These are phyloP conservation scores for Lathamus discolor DNA, from an alignment of 2,113 vertebrate genomes.

Conservation along the genomic window DNA sequence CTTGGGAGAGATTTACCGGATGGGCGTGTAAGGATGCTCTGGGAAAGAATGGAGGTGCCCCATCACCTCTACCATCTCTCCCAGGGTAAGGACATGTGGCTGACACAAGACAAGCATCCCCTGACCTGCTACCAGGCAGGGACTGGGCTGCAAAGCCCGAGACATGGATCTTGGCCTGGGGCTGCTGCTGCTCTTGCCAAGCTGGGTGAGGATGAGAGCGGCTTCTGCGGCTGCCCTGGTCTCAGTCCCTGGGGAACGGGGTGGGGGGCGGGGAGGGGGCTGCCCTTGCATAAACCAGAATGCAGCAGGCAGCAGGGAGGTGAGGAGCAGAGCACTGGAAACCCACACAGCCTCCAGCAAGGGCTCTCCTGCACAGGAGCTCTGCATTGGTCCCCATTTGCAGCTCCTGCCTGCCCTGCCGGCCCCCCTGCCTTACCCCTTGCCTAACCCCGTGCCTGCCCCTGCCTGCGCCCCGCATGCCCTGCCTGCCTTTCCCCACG, in stretches of 20 bases:
- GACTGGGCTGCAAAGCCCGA: background rate
- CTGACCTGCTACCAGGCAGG: background rate
- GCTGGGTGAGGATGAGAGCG: rapidly evolving
- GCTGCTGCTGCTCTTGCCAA: rapidly evolving
- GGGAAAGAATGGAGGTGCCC: background rate
- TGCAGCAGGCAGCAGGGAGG: background rate
- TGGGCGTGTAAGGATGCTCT: background rate
- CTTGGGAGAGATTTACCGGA: background rate
- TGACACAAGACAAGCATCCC: background rate
- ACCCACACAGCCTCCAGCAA: background rate
- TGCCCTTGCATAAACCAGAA: conserved; percentile 5
- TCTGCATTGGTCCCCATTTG: background rate
- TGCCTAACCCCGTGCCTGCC: background rate
- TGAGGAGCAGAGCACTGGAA: conserved; percentile 1
- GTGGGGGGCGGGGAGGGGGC: background rate
- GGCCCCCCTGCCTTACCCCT: background rate
- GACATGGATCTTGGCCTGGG: background rate
- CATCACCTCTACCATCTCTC: background rate
- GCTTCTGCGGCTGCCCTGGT: background rate
- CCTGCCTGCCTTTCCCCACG: background rate
- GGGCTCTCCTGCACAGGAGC: conserved; percentile 14
- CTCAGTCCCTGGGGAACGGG: background rate
- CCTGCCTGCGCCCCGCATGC: background rate
- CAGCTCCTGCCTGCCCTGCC: background rate
- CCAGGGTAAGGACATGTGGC: background rate